Conservation (phyloP, 1,140 invertebrate species). For the Lethocerus indicus region DNA sequence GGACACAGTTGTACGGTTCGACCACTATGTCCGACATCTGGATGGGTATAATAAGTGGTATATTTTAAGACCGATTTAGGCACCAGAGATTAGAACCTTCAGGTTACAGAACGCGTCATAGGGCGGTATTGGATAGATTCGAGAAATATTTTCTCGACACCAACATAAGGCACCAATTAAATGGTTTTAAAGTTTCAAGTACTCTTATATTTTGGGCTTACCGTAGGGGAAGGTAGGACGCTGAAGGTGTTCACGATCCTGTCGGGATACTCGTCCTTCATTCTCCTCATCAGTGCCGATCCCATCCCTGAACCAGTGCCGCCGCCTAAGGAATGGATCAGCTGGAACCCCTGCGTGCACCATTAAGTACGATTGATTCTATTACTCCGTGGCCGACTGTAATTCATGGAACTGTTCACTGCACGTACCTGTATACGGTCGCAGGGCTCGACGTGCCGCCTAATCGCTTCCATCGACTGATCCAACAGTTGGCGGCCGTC, state of each 20-base stretch:
- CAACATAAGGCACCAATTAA: no score
- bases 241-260: constrained; percentile 81
- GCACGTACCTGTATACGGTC: constrained; percentile 9
- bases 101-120: no score
- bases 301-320: constrained; percentile 77
- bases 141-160: no score
- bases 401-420: no score
- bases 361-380: not conserved
- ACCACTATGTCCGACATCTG: constrained; percentile 29
- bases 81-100: no score
- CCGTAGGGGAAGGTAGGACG: constrained; percentile 78
- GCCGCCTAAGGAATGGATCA: constrained; percentile 61
- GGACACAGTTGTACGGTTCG: constrained; percentile 70
- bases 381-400: not conserved
- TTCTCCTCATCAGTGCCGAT: constrained; percentile 68
- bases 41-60: no score
- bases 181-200: no score
- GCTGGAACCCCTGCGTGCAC: constrained; percentile 77
- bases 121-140: no score
- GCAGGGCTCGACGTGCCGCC: not conserved
- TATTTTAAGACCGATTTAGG: no score
- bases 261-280: constrained; percentile 72
- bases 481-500: not conserved
- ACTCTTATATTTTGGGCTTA: no score
- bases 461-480: not conserved